Percentiles rank a stretch among this genome's conserved stretches.
phyloP scores from a whole-genome alignment of 2,113 vertebrate genomes.

The Engystomops pustulosus region DNA sequence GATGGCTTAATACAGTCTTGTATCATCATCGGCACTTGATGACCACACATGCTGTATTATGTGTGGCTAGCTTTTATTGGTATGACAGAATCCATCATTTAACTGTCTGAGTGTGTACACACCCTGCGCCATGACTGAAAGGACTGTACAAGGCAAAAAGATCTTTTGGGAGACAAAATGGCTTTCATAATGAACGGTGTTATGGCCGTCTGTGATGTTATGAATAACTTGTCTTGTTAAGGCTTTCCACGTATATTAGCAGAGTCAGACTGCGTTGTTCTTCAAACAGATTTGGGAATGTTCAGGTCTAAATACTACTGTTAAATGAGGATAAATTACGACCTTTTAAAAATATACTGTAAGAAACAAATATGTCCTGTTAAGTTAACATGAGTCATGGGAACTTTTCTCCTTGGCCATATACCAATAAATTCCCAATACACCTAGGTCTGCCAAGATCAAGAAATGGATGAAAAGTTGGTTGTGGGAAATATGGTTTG shows the following conservation, averaged over 20 bases:
- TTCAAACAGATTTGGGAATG: conserved; percentile 35
- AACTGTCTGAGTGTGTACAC: neutral
- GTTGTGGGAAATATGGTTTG: conserved; percentile 42
- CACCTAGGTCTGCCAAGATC: conserved; percentile 52
- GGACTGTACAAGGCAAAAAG: neutral
- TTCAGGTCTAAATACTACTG: conserved; percentile 47
- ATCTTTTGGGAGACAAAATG: conserved; percentile 19
- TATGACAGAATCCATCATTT: neutral
- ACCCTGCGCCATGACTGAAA: neutral
- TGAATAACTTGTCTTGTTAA: conserved; percentile 54
- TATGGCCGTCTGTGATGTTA: conserved; percentile 20
- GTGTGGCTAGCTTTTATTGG: neutral
- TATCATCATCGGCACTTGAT: neutral
- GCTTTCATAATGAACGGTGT: conserved; percentile 13
- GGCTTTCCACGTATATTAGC: conserved; percentile 34
- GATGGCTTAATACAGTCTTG: too few species aligned
- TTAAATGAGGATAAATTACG: conserved; percentile 56
- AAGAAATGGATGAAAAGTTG: conserved; percentile 49
- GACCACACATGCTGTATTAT: conserved; percentile 6
- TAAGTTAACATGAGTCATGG: conserved; percentile 55
- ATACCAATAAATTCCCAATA: conserved; percentile 56
- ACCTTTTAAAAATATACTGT: conserved; percentile 21
- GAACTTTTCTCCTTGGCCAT: conserved; percentile 49
- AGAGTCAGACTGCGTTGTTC: conserved; percentile 40
- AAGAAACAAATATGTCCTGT: conserved; percentile 53